phyloP scores from a whole-genome alignment of 2,113 vertebrate genomes.

The Asarcornis scutulata region DNA sequence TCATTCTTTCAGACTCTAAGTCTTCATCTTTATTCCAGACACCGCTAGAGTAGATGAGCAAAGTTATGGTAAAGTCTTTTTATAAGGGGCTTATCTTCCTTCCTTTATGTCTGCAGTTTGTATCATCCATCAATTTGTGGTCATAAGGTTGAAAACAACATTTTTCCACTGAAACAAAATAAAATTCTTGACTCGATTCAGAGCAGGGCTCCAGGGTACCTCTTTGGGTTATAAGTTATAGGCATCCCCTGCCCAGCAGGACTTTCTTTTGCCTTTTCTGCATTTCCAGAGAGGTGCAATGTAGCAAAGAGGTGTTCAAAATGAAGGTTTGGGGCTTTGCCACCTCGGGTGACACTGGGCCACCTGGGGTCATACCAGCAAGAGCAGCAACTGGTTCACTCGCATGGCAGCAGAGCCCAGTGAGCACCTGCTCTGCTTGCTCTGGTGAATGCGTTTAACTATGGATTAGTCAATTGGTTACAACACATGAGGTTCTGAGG shows the following conservation, averaged over 20 bases:
- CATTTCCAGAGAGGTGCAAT: neutral
- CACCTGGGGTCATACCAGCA: neutral
- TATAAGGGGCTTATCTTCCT: neutral
- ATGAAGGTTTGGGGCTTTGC: neutral
- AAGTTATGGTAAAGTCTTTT: neutral
- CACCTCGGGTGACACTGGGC: neutral
- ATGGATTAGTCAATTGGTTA: neutral
- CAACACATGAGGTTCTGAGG: neutral
- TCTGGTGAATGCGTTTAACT: neutral
- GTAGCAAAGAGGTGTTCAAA: neutral
- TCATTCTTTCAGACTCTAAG: neutral
- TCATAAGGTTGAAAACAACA: neutral
- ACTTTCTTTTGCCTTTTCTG: neutral
- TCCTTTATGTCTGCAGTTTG: neutral
- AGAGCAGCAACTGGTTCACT: neutral
- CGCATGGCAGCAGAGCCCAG: neutral
- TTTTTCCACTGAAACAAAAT: neutral
- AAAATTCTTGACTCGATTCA: neutral
- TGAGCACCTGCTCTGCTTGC: neutral
- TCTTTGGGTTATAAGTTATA: neutral
- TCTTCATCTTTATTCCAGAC: neutral
- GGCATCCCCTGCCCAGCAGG: neutral
- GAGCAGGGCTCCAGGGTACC: neutral
- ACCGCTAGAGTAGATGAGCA: neutral
- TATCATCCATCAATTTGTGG: neutral